These are phyloP conservation scores for Phymatocera aterrima DNA, from an alignment of 2,888 invertebrate genomes.

Conservation along the genomic window DNA sequence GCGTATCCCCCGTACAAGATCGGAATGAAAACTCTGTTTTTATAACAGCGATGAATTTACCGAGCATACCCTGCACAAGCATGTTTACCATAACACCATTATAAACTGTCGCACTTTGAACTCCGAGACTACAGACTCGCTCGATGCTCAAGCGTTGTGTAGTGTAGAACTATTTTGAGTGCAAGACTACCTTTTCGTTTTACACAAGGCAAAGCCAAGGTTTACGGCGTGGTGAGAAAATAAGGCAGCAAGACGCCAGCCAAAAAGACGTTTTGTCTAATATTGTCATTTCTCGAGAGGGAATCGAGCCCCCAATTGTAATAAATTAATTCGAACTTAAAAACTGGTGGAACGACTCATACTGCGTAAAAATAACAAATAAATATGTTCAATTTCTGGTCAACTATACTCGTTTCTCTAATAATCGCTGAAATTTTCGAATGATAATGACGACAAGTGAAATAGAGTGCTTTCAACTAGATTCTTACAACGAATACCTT, in stretches of 20 bases:
- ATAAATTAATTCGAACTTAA: too few species aligned
- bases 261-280: background rate
- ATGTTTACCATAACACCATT: slow-evolving; percentile 13
- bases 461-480: too few species aligned
- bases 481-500: too few species aligned
- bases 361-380: too few species aligned
- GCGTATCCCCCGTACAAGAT: too few species aligned
- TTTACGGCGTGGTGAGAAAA: slow-evolving; percentile 13
- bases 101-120: slow-evolving; percentile 36
- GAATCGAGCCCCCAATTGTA: background rate
- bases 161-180: slow-evolving; percentile 37
- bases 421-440: too few species aligned
- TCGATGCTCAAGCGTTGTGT: background rate
- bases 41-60: background rate
- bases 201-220: slow-evolving; percentile 42
- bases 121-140: slow-evolving; percentile 1
- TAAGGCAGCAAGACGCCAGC: background rate
- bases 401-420: too few species aligned
- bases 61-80: background rate
- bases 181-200: slow-evolving; percentile 22
- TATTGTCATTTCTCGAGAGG: background rate
- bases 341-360: too few species aligned
- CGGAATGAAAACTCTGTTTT: background rate
- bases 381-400: too few species aligned
- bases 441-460: too few species aligned